Conservation (phyloP, 2,113 vertebrate species). For the Neotragus pygmaeus region DNA sequence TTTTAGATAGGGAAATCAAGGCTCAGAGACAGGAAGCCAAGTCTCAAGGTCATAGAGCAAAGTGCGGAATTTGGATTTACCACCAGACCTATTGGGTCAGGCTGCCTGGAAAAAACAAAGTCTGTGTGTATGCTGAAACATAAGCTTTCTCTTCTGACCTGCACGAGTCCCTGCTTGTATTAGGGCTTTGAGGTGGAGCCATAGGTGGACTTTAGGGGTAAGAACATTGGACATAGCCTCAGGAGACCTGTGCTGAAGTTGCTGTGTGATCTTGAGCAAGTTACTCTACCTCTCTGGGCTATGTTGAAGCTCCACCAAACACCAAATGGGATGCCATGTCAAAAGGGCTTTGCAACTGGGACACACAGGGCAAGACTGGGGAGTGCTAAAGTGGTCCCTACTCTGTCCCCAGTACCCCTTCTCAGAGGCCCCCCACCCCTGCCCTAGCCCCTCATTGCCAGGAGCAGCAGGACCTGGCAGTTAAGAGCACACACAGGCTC, state of each 20-base stretch:
- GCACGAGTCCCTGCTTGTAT: accelerated
- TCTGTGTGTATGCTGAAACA: too few species aligned
- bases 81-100: not conserved
- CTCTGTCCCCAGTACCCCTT: not conserved
- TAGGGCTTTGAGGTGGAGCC: not conserved
- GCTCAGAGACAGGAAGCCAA: not conserved
- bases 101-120: not conserved
- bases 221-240: not conserved
- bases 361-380: not conserved
- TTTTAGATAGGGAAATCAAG: not conserved
- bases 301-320: not conserved
- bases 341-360: not conserved
- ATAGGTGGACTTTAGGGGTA: not conserved
- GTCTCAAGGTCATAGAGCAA: not conserved
- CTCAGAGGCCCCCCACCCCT: accelerated
- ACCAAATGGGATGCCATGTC: accelerated
- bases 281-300: slow-evolving; percentile 13
- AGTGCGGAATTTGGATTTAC: not conserved
- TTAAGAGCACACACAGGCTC: not conserved
- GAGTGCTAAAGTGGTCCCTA: too few species aligned
- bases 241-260: not conserved
- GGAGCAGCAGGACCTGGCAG: accelerated
- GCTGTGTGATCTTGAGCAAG: not conserved
- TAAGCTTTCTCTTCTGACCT: not conserved
- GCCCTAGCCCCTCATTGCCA: not conserved